Evolutionary conservation across 2,888 invertebrate species (phyloP), one percentile per base, ranked within the genome.

Genomic region (Macrophya annulata): DNA sequence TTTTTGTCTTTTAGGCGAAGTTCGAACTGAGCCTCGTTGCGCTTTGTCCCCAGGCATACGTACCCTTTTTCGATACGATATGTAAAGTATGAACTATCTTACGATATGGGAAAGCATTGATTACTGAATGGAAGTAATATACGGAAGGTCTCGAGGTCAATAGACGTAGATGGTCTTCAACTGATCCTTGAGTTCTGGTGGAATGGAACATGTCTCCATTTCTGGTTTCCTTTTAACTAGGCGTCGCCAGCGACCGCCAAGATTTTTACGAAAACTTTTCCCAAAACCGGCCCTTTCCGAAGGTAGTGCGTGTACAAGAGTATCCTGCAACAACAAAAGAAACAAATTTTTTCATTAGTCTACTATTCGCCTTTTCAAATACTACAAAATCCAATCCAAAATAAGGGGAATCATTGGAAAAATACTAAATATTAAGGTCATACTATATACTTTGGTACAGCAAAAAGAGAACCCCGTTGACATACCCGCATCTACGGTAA

Each of bases 151-250:
- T 62, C 84, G 86, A 81, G 85, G 89, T 95, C 95, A 97, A 94
- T 97, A 98, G 93, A 98, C 97, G 94, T 97, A 98, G 92, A 98
- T 98, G 93, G 97, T 96, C 94, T 97, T 97, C 90, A 98, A 95
- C 94, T 98, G 97, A 90, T 97, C 97, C 94, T 97, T 97, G 91
- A 97, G 95, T 94, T 97, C 97, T 86, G 97, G 97, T 90, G 97
- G 97, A 95, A 98, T 97, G 94, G 96, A 96, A 94, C 97, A 97
- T 88, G 96, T 96, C 93, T 97, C 97, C 93, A 96, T 96, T 92
- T 96, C 96, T 88, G 97, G 96, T 95, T 97, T 97, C 95, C 96
- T 96, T 93, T 97, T 97, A 89, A 97, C 97, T 90, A 97, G 95
- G 92, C 97, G 96, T 94, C 97, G 96, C 96, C 97, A 97, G 92